These are phyloP conservation scores for Drosophila gunungcola DNA, from an alignment of 1,140 invertebrate species.

Conservation along the genomic window DNA sequence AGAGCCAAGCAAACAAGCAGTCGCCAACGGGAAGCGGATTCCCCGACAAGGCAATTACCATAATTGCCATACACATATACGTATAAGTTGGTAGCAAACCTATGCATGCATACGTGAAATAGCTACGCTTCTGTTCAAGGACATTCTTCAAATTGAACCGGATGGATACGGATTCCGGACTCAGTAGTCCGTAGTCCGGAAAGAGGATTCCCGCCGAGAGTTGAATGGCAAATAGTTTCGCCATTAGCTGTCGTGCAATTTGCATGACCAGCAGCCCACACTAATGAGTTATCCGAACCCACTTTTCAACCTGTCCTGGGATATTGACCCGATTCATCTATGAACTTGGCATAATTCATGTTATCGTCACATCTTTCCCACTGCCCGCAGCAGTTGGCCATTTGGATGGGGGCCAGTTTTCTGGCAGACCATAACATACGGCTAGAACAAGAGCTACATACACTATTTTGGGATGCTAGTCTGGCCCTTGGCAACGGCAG, in stretches of 20 bases:
- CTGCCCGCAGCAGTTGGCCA: constrained; percentile 39
- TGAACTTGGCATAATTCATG: constrained; percentile 70
- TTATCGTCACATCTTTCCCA: constrained; percentile 30
- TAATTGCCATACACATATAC: constrained; percentile 36
- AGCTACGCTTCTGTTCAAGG: constrained; percentile 23
- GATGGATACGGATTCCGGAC: constrained; percentile 6
- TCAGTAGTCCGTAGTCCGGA: not conserved
- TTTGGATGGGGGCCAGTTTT: constrained; percentile 35
- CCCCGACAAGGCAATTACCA: constrained; percentile 40
- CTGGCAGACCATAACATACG: constrained; percentile 31
- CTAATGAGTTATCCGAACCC: constrained; percentile 53
- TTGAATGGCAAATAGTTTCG: constrained; percentile 27
- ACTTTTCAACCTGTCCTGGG: constrained; percentile 46
- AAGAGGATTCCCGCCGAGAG: not conserved
- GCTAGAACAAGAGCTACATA: constrained; percentile 21
- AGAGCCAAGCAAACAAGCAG: constrained; percentile 17
- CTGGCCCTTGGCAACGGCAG: constrained; percentile 25
- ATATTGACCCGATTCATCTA: constrained; percentile 56
- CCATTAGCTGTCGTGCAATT: constrained; percentile 52
- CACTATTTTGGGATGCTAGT: constrained; percentile 18
- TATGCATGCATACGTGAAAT: constrained; percentile 23
- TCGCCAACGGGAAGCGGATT: constrained; percentile 13
- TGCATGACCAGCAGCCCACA: constrained; percentile 22
- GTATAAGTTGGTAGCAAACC: constrained; percentile 21
- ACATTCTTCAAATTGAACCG: constrained; percentile 2